A percentile compares a stretch with the other conserved stretches of the same genome.
These are phyloP conservation scores for Venturia canescens DNA, from an alignment of 1,140 invertebrate genomes.

Conservation along the genomic window DNA sequence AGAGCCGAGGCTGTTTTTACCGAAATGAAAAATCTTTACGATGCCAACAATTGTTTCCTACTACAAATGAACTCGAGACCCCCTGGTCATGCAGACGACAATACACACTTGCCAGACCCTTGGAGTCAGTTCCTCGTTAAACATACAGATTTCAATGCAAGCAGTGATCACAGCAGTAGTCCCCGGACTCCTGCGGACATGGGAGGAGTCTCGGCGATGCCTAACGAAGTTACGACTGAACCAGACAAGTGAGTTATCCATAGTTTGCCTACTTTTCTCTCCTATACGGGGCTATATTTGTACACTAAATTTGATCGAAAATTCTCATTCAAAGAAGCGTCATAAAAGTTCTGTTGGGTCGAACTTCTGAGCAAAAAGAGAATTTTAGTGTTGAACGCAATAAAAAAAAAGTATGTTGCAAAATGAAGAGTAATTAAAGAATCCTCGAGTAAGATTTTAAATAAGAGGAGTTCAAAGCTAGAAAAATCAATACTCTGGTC, in stretches of 20 bases:
- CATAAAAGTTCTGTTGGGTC: too few species aligned
- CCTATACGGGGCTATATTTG: too few species aligned
- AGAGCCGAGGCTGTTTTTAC: slow-evolving; percentile 91
- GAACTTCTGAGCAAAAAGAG: too few species aligned
- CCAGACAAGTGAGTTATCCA: slow-evolving; percentile 67
- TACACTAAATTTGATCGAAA: too few species aligned
- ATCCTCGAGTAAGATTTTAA: too few species aligned
- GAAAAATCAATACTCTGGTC: too few species aligned
- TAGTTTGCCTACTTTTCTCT: slow-evolving; percentile 19
- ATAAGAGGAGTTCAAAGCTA: slow-evolving; percentile 22
- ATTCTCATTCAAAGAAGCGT: too few species aligned
- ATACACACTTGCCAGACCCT: slow-evolving; percentile 84
- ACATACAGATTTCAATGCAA: slow-evolving; percentile 76
- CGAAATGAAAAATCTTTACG: slow-evolving; percentile 90
- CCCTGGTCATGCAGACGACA: slow-evolving; percentile 77
- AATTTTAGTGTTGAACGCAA: too few species aligned
- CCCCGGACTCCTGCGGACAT: slow-evolving; percentile 80
- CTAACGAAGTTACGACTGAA: slow-evolving; percentile 72
- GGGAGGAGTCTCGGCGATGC: slow-evolving; percentile 77
- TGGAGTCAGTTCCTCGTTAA: slow-evolving; percentile 89
- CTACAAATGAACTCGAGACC: slow-evolving; percentile 90
- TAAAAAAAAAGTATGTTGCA: too few species aligned
- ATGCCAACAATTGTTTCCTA: slow-evolving; percentile 90
- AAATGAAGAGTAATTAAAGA: too few species aligned
- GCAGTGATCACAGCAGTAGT: slow-evolving; percentile 81